Percentiles rank a stretch among this genome's conserved stretches.
phyloP scores from a whole-genome alignment of 2,888 invertebrate genomes.

The Teleiodes luculella region DNA sequence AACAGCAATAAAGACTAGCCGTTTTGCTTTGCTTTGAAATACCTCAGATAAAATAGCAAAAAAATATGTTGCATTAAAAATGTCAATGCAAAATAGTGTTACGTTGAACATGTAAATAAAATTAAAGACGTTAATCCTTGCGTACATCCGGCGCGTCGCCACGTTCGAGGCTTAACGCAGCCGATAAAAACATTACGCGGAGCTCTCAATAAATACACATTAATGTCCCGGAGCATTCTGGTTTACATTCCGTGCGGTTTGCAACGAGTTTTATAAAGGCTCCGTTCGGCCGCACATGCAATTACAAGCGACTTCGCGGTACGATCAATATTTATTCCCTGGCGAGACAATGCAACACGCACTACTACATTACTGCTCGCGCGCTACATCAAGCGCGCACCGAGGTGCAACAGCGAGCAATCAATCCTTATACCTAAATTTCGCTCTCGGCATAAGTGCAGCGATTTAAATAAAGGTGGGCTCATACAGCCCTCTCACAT shows the following conservation, averaged over 20 bases:
- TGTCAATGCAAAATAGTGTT: slow-evolving; percentile 32
- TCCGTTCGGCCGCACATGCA: slow-evolving; percentile 71
- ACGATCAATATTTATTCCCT: slow-evolving; percentile 68
- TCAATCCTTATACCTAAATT: slow-evolving; percentile 39
- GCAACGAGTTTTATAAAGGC: slow-evolving; percentile 76
- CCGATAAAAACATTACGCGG: slow-evolving; percentile 76
- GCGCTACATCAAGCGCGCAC: slow-evolving; percentile 29
- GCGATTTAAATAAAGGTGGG: slow-evolving; percentile 42
- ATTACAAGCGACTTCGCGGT: slow-evolving; percentile 73
- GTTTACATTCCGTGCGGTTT: slow-evolving; percentile 76
- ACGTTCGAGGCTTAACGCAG: slow-evolving; percentile 50
- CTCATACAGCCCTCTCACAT: slow-evolving; percentile 38
- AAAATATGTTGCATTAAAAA: slow-evolving; percentile 36
- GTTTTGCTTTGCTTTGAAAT: not conserved
- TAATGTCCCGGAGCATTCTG: slow-evolving; percentile 74
- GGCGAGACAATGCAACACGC: slow-evolving; percentile 56
- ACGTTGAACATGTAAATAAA: slow-evolving; percentile 36
- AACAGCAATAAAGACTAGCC: not conserved
- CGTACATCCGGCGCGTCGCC: slow-evolving; percentile 54
- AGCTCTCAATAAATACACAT: slow-evolving; percentile 77
- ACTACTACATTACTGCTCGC: slow-evolving; percentile 53
- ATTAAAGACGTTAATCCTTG: slow-evolving; percentile 41
- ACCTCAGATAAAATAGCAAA: slow-evolving; percentile 27
- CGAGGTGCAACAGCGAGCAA: slow-evolving; percentile 38
- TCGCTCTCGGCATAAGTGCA: slow-evolving; percentile 31